Conservation (phyloP, 2,113 vertebrate genomes). For the Anolis carolinensis region DNA sequence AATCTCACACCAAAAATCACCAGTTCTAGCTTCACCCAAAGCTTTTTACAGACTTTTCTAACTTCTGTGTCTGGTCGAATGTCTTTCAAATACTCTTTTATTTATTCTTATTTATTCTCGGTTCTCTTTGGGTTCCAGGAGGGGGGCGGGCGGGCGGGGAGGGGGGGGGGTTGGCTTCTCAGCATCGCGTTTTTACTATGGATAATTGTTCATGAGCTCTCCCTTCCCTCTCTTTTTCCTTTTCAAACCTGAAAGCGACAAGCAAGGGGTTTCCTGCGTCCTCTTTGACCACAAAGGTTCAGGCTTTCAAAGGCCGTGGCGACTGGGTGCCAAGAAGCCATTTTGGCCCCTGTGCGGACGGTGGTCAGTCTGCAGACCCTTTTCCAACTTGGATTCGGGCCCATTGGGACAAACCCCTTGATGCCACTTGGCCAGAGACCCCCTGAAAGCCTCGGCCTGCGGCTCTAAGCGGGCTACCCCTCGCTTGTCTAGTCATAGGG, state of each 20-base stretch:
- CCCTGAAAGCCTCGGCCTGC: no score
- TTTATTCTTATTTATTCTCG: conserved; percentile 52
- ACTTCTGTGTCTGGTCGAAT: conserved; percentile 46
- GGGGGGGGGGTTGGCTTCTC: background rate
- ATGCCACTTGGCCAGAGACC: no score
- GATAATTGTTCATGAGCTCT: background rate
- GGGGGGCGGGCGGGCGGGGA: background rate
- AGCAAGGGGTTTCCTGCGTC: background rate
- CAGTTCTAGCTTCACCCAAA: conserved; percentile 75
- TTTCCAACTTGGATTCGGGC: background rate
- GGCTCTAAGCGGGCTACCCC: no score
- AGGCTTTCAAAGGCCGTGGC: conserved; percentile 15
- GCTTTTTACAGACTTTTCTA: conserved; percentile 71
- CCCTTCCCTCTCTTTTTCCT: background rate
- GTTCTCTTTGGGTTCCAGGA: conserved; percentile 35
- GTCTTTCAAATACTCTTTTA: conserved; percentile 51
- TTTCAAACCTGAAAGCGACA: background rate
- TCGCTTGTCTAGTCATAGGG: no score
- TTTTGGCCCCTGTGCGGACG: background rate
- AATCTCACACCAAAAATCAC: conserved; percentile 70
- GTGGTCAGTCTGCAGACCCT: background rate
- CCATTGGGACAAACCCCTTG: no score
- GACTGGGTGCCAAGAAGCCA: background rate
- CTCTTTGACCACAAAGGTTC: background rate
- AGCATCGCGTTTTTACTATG: background rate